These are phyloP conservation scores for Tribolium castaneum DNA, from an alignment of 1,140 invertebrate species.

Conservation along the genomic window DNA sequence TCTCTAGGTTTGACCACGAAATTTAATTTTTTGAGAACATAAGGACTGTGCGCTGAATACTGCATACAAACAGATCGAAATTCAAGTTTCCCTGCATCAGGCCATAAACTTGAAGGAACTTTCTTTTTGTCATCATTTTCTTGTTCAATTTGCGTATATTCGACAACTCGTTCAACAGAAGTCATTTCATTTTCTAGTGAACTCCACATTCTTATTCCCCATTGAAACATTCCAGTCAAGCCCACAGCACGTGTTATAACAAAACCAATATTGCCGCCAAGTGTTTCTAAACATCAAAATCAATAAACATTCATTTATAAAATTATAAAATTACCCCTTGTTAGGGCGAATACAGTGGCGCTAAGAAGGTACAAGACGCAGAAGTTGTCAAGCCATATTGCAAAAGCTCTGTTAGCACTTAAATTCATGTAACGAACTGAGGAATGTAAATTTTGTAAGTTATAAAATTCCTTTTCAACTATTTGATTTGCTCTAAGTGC, in stretches of 20 bases:
- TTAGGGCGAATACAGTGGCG: conserved; percentile 71
- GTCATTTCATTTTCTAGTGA: conserved; percentile 88
- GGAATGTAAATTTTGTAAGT: conserved; percentile 80
- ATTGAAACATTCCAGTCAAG: conserved; percentile 83
- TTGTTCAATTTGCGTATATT: conserved; percentile 76
- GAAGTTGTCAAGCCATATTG: conserved; percentile 82
- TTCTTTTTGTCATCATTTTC: conserved; percentile 75
- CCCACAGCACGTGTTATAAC: conserved; percentile 82
- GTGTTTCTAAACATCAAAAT: conserved; percentile 62
- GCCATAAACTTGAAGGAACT: conserved; percentile 76
- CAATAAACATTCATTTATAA: conserved; percentile 64
- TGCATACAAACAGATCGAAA: conserved; percentile 74
- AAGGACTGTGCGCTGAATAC: conserved; percentile 73
- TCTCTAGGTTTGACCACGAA: conserved; percentile 72
- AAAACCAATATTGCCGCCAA: conserved; percentile 80
- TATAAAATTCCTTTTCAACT: conserved; percentile 84
- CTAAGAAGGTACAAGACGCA: conserved; percentile 79
- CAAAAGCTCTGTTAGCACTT: conserved; percentile 74
- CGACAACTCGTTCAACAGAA: conserved; percentile 76
- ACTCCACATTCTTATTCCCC: conserved; percentile 88
- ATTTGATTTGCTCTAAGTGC: conserved; percentile 84
- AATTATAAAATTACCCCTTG: conserved; percentile 68
- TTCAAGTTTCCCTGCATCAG: conserved; percentile 72
- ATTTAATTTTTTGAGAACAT: conserved; percentile 73
- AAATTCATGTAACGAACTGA: conserved; percentile 76